A percentile compares a stretch with the other conserved stretches of the same genome.
Conservation (phyloP, 1,140 invertebrate genomes). For the Melipona quadrifasciata region DNA sequence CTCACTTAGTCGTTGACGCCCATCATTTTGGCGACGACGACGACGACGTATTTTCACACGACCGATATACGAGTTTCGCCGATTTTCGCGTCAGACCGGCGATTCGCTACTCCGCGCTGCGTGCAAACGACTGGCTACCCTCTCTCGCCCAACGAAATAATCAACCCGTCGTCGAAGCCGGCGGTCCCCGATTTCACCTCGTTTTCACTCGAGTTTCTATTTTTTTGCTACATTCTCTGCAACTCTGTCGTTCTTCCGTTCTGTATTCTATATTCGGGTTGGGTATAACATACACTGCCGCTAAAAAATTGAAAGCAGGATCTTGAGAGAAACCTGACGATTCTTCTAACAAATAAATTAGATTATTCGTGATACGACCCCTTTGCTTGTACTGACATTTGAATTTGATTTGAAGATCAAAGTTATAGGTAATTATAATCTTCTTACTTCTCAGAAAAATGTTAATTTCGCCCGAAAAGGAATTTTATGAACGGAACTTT, state of each 20-base stretch:
- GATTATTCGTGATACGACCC: too few relatives aligned
- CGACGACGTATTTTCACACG: slow-evolving; percentile 19
- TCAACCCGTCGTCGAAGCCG: background rate
- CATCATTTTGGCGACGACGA: slow-evolving; percentile 55
- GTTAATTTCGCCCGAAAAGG: background rate
- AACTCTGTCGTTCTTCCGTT: background rate
- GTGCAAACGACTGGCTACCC: slow-evolving; percentile 3
- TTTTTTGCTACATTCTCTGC: background rate
- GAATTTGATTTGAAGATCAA: too few relatives aligned
- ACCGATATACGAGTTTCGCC: slow-evolving; percentile 28
- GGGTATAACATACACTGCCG: too few relatives aligned
- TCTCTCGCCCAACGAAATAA: background rate
- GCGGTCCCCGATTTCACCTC: slow-evolving; percentile 30
- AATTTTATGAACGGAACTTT: background rate
- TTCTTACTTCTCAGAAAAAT: too few relatives aligned
- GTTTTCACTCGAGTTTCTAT: slow-evolving; percentile 39
- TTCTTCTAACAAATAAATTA: too few relatives aligned
- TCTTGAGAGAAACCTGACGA: too few relatives aligned
- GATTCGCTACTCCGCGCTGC: background rate
- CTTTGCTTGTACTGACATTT: too few relatives aligned
- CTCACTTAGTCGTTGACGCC: slow-evolving; percentile 62
- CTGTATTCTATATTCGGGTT: background rate
- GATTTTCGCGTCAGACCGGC: background rate
- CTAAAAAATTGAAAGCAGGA: too few relatives aligned
- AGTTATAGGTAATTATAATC: too few relatives aligned